Evolutionary conservation across 2,888 invertebrate genomes (phyloP).

Genomic region (Drosophila nr. fundita): DNA sequence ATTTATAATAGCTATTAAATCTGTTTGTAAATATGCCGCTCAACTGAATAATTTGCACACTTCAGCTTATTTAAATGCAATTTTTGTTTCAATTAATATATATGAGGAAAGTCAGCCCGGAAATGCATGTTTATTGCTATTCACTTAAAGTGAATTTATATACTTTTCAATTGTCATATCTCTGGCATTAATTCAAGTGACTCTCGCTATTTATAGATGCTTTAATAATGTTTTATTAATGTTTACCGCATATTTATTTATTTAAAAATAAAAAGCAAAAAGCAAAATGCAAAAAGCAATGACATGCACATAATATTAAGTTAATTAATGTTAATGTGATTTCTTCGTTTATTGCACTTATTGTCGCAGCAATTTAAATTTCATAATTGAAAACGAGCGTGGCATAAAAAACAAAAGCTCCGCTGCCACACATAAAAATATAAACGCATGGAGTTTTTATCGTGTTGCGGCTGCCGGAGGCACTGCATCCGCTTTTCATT

Average conservation of each 20-base stretch:
- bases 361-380: conserved; percentile 54
- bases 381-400: conserved; percentile 56
- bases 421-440: conserved; percentile 2
- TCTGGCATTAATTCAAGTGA: not conserved
- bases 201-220: not conserved
- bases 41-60: not conserved
- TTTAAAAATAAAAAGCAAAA: not conserved
- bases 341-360: conserved; percentile 26
- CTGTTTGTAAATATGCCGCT: not conserved
- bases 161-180: not conserved
- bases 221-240: conserved; percentile 17
- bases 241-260: conserved; percentile 24
- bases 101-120: not conserved
- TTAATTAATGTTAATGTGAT: conserved; percentile 35
- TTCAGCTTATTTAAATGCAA: not conserved
- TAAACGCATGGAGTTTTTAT: not conserved
- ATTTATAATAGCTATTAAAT: not conserved
- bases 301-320: conserved; percentile 33
- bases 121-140: not conserved
- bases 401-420: conserved; percentile 11
- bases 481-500: conserved; percentile 56
- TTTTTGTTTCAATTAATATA: not conserved
- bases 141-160: not conserved
- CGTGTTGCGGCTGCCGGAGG: conserved; percentile 12
- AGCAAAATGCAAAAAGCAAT: not conserved